These are phyloP conservation scores for Stenolophus ochropezus DNA, from an alignment of 2,888 invertebrate species.

Conservation along the genomic window DNA sequence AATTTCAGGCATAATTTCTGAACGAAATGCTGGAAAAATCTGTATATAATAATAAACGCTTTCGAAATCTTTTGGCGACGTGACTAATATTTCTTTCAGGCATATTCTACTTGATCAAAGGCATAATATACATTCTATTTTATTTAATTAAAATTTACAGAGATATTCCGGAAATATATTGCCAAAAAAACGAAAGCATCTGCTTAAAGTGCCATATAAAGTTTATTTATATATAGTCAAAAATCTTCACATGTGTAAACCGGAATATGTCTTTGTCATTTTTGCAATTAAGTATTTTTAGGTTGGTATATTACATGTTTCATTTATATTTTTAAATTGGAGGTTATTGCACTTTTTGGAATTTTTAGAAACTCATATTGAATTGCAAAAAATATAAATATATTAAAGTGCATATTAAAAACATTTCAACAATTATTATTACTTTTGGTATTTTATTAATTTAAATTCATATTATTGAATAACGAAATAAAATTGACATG, in stretches of 20 bases:
- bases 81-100: neutral
- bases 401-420: too few species aligned
- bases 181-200: neutral
- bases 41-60: neutral
- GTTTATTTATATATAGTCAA: neutral
- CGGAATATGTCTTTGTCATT: neutral
- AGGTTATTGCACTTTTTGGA: too few species aligned
- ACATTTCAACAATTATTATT: too few species aligned
- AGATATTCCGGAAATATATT: neutral
- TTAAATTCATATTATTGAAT: too few species aligned
- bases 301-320: neutral
- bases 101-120: neutral
- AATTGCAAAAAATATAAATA: too few species aligned
- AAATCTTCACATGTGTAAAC: neutral
- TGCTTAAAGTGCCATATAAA: neutral
- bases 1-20: neutral
- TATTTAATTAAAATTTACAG: neutral
- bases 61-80: neutral
- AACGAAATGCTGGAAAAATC: neutral
- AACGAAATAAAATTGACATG: too few species aligned
- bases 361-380: too few species aligned
- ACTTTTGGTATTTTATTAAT: too few species aligned
- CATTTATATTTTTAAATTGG: too few species aligned
- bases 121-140: neutral
- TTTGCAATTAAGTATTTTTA: neutral